Base-by-base conservation (phyloP, 2,888 invertebrate genomes). In the Ectobius pallidus region DNA sequence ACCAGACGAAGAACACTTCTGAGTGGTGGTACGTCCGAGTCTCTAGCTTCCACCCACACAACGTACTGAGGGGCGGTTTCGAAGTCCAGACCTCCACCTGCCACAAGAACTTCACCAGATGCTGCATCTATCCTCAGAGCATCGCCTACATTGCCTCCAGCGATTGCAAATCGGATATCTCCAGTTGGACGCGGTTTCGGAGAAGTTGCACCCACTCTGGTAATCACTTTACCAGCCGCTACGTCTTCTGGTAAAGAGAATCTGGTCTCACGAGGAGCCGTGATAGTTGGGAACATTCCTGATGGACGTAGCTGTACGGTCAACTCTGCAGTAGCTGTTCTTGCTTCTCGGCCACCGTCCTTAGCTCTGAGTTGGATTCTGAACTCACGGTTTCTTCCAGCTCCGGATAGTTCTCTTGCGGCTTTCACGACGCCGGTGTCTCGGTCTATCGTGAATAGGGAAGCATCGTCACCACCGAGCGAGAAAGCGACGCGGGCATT, bases 121-220 rank as follows among this genome's bases (percentile, higher is more conserved):
- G 88, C 88, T 32, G 89, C 83, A 82, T 96, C 93, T 74, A 96
- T 91, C 80, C 88, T 88, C 52, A 96, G 86, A n/a, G 95, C 93
- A 79, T 94, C 92, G 0, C 93, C 95, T 2, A 94, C 88, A 81
- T 97, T 97, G 3, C 97, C 97, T n/a, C 97, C 97, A 11, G 95
- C 96, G 75, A 97, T 93, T 32, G 91, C 90, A 80, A 93, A 97
- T 74, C 89, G 86, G 73, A 95, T 85, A 77, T 88, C 87, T 11
- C 91, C 91, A 4, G 87, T 85, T 0, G 90, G 84, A 0, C 92
- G 93, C 75, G 88, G 88, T 81, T 95, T 95, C 0, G 95, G 93
- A 0, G 95, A 93, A 3, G 87, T 88, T 0, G 96, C 96, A 70
- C 88, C 88, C 68, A 95, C 84, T 78, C 90, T 91, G 0, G 94